Evolutionary conservation across 2,113 vertebrate genomes (phyloP), one percentile per base, ranked within the genome.

Genomic region (Lampris megalopsis): DNA sequence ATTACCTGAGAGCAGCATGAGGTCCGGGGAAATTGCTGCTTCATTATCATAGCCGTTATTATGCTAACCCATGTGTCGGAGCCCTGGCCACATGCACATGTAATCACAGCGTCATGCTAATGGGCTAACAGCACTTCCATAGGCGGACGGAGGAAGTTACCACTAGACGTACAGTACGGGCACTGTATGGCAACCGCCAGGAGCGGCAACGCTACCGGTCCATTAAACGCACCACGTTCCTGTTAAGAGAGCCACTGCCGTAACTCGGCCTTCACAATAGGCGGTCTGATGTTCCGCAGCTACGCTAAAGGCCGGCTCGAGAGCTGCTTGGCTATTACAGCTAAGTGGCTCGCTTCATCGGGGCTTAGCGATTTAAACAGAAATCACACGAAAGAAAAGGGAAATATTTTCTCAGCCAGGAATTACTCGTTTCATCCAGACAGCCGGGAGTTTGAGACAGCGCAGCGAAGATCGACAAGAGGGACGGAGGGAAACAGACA

Each of bases 31-130:
- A 85, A 86, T 84, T 82, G 71, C 74, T 52, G 79, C 78, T 79
- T 94, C 85, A 90, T 93, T 90, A 89, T 87, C 90, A 85, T 82
- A 83, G 80, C 83, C 87, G 87, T 92, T 87, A 92, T 92, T 87
- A 89, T 86, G 82, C 84, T 89, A 89, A 86, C 87, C 80, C 77
- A 52, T 37, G 50, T 84, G 86, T 89, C 81, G 77, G 84, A 79
- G 76, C 63, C 67, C 78, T 4, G 57, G 57, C 48, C 73, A 47
- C 73, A 68, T 73, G 82, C 61, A 53, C 36, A n/a, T 35, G 52
- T 72, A 73, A 77, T 68, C 62, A 75, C 1, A n/a, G 45, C 80
- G 72, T 81, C 60, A 75, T 0, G 9, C 68, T 62, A 43, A 37
- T 49, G 62, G 73, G 67, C 71, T 58, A 50, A 77, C 74, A 67